phyloP scores from a whole-genome alignment of 2,113 vertebrate genomes.

The Porphyrio hochstetteri region DNA sequence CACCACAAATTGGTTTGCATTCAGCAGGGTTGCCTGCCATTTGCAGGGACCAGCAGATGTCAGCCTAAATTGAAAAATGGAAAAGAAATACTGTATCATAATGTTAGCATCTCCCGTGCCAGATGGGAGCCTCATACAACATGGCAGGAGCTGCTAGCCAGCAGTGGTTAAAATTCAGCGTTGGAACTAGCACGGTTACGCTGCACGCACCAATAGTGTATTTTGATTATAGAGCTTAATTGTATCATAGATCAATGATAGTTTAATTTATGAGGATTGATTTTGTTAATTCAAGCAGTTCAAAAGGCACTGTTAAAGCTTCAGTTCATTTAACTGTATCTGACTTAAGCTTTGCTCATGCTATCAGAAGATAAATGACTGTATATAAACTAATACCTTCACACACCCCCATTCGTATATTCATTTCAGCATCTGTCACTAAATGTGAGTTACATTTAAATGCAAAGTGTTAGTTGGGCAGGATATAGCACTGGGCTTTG shows the following conservation, averaged over 20 bases:
- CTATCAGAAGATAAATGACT: constrained; percentile 65
- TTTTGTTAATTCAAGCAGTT: constrained; percentile 77
- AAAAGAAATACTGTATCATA: constrained; percentile 56
- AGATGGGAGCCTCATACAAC: constrained; percentile 65
- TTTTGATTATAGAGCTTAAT: constrained; percentile 69
- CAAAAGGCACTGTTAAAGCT: constrained; percentile 71
- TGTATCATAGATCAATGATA: constrained; percentile 73
- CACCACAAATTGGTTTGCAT: constrained; percentile 36
- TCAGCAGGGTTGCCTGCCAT: constrained; percentile 51
- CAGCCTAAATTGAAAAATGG: constrained; percentile 80
- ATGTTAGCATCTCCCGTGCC: constrained; percentile 35
- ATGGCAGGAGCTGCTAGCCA: constrained; percentile 51
- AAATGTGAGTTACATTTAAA: constrained; percentile 46
- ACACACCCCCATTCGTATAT: constrained; percentile 1
- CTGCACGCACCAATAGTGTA: neutral
- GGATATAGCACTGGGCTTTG: neutral
- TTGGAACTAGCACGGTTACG: neutral
- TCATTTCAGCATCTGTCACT: constrained; percentile 50
- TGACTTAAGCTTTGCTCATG: constrained; percentile 62
- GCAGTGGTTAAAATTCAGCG: constrained; percentile 64
- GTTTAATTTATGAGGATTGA: constrained; percentile 79
- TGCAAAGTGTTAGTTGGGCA: neutral
- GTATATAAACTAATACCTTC: neutral
- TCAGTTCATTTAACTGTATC: constrained; percentile 66
- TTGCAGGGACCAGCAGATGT: constrained; percentile 78